Base-by-base conservation (phyloP, 2,797 vertebrate genomes). In the Bradypodion pumilum region DNA sequence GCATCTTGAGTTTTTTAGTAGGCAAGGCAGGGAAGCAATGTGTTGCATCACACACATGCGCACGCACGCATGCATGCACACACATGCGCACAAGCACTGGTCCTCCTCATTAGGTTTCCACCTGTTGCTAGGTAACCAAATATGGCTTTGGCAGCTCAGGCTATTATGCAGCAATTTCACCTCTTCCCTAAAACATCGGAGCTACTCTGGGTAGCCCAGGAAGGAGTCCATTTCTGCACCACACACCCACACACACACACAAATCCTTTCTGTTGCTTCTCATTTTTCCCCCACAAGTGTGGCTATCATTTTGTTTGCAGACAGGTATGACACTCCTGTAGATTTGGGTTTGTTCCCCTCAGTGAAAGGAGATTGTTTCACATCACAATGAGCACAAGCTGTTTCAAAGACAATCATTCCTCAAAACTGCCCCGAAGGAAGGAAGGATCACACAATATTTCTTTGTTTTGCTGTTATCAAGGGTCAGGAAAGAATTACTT, bases 121-220 rank as follows among this genome's bases (percentile, higher is more conserved):
- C 90, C 89, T 90, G 68, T 93, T 70, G 91, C 91, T 94, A 90
- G 88, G 90, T 89, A 92, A 91, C 88, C 74, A n/a, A 85, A 83
- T 87, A 78, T 65, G 42, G 46, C 5, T 16, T 62, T 87, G 88
- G 87, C 82, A 85, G 90, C 90, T 89, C 88, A 35, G 60, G 65
- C 88, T 81, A 90, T 80, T 90, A 84, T 23, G 84, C 75, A 37
- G 84, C 91, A 87, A 46, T 1, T 32, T 74, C 85, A 83, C 89
- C 89, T 88, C 88, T 91, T 91, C 85, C 69, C 72, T 76, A 60
- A 70, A 91, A 86, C 85, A 56, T 29, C 69, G 65, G 82, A 90
- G 92, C 60, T 85, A 87, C 90, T 75, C 81, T 62, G 70, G 89
- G 88, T 89, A 82, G 78, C 86, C 86, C 87, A 84, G 44, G 82